A percentile compares a stretch with the other conserved stretches of the same genome.
Conservation (phyloP, 2,113 vertebrate genomes). For the Ciconia stormi region DNA sequence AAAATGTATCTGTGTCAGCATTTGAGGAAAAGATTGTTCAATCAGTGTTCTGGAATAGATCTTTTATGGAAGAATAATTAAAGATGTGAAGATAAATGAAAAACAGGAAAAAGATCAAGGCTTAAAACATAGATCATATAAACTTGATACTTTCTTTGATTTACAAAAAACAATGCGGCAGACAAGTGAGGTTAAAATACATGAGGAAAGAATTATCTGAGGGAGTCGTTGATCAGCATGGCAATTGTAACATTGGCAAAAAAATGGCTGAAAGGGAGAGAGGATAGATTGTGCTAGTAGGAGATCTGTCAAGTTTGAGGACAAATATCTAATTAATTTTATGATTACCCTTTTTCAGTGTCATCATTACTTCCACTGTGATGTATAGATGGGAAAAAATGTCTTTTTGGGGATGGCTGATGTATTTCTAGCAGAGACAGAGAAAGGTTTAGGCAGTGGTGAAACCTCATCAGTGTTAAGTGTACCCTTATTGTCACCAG, state of each 20-base stretch:
- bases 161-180: neutral
- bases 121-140: neutral
- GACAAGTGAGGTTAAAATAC: neutral
- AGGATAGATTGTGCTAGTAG: neutral
- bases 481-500: neutral
- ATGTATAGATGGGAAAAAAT: neutral
- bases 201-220: neutral
- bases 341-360: neutral
- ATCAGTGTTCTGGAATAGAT: neutral
- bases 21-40: neutral
- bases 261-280: neutral
- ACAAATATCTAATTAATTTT: neutral
- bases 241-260: neutral
- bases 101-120: neutral
- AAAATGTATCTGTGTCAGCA: neutral
- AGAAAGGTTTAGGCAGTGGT: neutral
- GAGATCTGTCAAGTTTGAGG: neutral
- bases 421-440: neutral
- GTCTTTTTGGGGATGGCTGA: neutral
- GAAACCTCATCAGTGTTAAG: neutral
- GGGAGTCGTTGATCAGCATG: neutral
- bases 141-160: neutral
- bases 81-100: neutral
- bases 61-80: neutral
- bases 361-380: neutral